phyloP scores from a whole-genome alignment of 1,140 invertebrate species.

The Micrasema minimum region DNA sequence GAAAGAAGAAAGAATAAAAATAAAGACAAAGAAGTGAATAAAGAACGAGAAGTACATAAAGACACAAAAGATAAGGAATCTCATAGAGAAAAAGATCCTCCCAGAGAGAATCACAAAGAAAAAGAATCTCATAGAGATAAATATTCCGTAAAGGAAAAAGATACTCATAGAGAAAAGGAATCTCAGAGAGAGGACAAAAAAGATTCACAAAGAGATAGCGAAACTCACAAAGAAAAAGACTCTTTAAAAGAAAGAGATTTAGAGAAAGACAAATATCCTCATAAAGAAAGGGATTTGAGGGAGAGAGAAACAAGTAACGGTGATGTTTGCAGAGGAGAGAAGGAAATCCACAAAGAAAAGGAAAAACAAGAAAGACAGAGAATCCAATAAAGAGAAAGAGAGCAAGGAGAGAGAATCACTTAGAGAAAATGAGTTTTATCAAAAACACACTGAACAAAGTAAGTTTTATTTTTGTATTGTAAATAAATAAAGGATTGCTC shows the following conservation, averaged over 20 bases:
- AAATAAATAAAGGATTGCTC: too few species aligned
- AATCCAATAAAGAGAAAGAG: slow-evolving; percentile 50
- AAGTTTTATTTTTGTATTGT: slow-evolving; percentile 21
- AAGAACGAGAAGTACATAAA: slow-evolving; percentile 27
- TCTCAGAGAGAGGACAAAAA: slow-evolving; percentile 57
- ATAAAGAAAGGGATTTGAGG: slow-evolving; percentile 12
- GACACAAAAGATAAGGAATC: slow-evolving; percentile 35
- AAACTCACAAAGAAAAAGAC: slow-evolving; percentile 20
- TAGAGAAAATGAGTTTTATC: slow-evolving; percentile 36
- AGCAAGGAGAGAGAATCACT: not conserved
- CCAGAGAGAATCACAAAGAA: slow-evolving; percentile 53
- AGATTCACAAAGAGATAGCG: slow-evolving; percentile 32
- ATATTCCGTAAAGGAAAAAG: slow-evolving; percentile 31
- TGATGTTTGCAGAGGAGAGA: not conserved
- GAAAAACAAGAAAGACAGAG: slow-evolving; percentile 60
- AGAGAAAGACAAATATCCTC: slow-evolving; percentile 13
- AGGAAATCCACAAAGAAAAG: slow-evolving; percentile 20
- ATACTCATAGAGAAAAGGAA: slow-evolving; percentile 29
- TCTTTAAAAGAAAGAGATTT: slow-evolving; percentile 17
- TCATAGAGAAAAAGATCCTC: slow-evolving; percentile 42
- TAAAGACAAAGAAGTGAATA: slow-evolving; percentile 61
- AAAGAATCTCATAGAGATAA: slow-evolving; percentile 56
- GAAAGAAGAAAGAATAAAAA: slow-evolving; percentile 69
- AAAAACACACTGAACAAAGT: slow-evolving; percentile 50
- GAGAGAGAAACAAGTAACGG: slow-evolving; percentile 15